These are phyloP conservation scores for Casuarius casuarius DNA, from an alignment of 2,113 vertebrate species.

Conservation along the genomic window DNA sequence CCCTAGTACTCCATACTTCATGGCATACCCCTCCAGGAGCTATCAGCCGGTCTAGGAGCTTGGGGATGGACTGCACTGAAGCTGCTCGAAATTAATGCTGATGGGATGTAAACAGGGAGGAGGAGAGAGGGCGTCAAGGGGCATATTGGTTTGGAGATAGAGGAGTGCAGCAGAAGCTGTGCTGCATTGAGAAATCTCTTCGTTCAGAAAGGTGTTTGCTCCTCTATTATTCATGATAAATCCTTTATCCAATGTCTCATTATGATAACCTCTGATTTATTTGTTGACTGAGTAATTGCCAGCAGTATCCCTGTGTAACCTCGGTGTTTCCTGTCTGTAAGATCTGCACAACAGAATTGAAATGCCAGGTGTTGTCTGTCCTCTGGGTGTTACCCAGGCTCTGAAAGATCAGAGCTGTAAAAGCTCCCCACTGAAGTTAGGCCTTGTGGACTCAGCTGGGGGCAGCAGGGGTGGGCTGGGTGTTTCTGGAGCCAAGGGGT, in stretches of 20 bases:
- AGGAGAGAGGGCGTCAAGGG: background rate
- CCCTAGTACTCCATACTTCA: background rate
- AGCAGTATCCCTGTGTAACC: background rate
- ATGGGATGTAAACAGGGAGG: background rate
- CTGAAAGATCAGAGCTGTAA: background rate
- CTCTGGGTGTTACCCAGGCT: background rate
- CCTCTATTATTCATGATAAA: background rate
- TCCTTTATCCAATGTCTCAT: background rate
- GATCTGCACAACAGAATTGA: background rate
- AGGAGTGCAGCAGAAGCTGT: background rate
- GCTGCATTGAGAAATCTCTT: background rate
- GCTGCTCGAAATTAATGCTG: background rate
- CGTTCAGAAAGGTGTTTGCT: background rate
- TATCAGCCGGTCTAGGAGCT: background rate
- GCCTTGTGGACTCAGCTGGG: background rate
- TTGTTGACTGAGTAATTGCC: background rate
- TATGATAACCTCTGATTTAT: background rate
- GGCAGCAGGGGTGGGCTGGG: background rate
- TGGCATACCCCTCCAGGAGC: background rate
- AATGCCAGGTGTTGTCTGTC: background rate
- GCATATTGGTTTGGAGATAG: rapidly evolving
- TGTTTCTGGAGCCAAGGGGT: background rate
- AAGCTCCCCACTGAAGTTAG: background rate
- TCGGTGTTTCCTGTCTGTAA: background rate
- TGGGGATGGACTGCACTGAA: background rate